Evolutionary conservation across 1,140 invertebrate genomes (phyloP), one percentile per base, ranked within the genome.

Genomic region (Dreissena polymorpha): DNA sequence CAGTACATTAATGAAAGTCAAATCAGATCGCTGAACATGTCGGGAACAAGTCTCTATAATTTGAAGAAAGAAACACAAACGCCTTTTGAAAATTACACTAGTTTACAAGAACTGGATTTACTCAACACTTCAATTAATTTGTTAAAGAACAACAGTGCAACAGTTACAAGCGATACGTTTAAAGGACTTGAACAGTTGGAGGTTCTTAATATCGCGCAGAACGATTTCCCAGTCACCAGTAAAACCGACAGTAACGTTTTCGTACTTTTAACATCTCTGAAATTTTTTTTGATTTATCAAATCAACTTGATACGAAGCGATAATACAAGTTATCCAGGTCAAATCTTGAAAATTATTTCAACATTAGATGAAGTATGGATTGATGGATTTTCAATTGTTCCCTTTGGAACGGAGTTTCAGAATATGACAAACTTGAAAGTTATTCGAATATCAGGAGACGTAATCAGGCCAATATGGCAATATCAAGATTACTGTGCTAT

Each of bases 341-440:
- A 53, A 21, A 23, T 23, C 0, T 18, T 82, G 10, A 18, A 10
- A 7, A 23, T 65, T 29, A 21, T 82, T 53, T 18, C 18, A 13
- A 25, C 29, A 23, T 23, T 82, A 23, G 65, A 23, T n/a, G 63
- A 67, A 63, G 25, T 82, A 64, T 73, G 69, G 68, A 73, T 82
- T 14, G 79, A 82, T 25, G 79, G 79, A 27, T 25, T 67, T 12
- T 25, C 64, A 25, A 39, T 73, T 50, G 16, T 50, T 14, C 7
- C 6, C 23, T 72, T 74, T 23, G 79, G 79, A 18, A 25, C 18
- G 25, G 79, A 8, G 27, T 82, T 74, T 29, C 10, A 25, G 18
- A 74, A 73, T 27, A 29, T 82, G 23, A 67, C 70, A 6, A 65
- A 13, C 18, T 27, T 82, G n/a, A 65, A 67, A 72, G 21, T 39